Evolutionary conservation across 2,797 vertebrate genomes (phyloP), one percentile per base, ranked within the genome.

Genomic region (Diplodus sargus): DNA sequence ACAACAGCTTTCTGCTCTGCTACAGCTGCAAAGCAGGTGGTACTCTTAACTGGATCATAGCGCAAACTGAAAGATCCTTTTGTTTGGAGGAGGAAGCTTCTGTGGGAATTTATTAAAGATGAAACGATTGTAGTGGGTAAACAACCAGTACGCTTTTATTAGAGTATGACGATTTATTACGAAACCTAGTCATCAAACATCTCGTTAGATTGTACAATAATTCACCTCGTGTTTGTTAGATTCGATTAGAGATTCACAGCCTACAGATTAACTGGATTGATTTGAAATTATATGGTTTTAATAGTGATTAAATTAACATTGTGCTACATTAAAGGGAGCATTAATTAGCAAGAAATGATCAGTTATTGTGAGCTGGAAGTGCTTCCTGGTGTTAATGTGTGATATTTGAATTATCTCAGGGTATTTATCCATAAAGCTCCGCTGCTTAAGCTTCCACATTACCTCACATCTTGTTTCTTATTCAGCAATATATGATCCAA

Each of bases 21-120:
- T 56, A 7, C 17, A 7, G 25, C 54, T 56, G 16, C 42, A 54
- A 23, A 48, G 47, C 43, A 57, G 52, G 14, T 49, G 60, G 43
- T 34, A 23, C 34, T 34, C 7, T 34, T 9, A 8, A 64, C 56
- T 60, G 52, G 22, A 34, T 20, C 43, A 20, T 7, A 58, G 11
- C 61, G 54, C n/a, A 20, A 45, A 58, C 30, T 23, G 34, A 22
- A 70, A 56, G 25, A 52, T n/a, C 8, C 25, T 3, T 1, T 10
- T 5, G 30, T 66, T 61, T 39, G 30, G 15, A 59, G 34, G 58
- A 60, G 34, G 58, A 60, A 8, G 34, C 58, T 61, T 59, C 34
- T 43, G 52, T 20, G 45, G n/a, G 56, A 54, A 43, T 58, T 60
- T 20, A 78, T 59, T 45, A 22, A 78, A 59, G 42, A 70, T 49